phyloP scores from a whole-genome alignment of 1,140 invertebrate genomes.

The Leptinotarsa defecta region DNA sequence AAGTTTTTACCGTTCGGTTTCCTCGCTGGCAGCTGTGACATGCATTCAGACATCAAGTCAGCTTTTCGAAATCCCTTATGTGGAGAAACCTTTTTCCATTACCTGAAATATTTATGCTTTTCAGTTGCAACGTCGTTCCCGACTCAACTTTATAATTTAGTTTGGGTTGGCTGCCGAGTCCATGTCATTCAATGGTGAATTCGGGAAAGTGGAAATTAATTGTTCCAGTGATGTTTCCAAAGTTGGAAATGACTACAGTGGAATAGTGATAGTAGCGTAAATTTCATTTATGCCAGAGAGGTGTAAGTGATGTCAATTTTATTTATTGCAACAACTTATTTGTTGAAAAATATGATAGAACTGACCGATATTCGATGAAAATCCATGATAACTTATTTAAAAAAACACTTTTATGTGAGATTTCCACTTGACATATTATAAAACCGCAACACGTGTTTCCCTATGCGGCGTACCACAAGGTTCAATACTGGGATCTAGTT shows the following conservation, averaged over 20 bases:
- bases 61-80: constrained; percentile 22
- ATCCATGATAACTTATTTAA: no score
- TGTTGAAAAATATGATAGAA: no score
- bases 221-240: not conserved
- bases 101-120: constrained; percentile 30
- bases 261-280: no score
- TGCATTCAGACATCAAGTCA: constrained; percentile 27
- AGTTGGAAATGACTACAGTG: not conserved
- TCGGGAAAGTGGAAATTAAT: constrained; percentile 5
- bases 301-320: no score
- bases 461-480: no score
- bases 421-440: no score
- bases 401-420: no score
- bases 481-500: no score
- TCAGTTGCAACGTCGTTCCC: constrained; percentile 22
- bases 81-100: constrained; percentile 23
- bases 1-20: constrained; percentile 10
- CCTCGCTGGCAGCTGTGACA: constrained; percentile 23
- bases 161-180: constrained; percentile 1
- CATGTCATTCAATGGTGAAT: not conserved
- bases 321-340: no score
- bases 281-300: no score
- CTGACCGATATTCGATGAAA: no score
- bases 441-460: no score
- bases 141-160: constrained; percentile 22